phyloP scores from a whole-genome alignment of 2,797 vertebrate species.

The Chromobotia macracanthus region DNA sequence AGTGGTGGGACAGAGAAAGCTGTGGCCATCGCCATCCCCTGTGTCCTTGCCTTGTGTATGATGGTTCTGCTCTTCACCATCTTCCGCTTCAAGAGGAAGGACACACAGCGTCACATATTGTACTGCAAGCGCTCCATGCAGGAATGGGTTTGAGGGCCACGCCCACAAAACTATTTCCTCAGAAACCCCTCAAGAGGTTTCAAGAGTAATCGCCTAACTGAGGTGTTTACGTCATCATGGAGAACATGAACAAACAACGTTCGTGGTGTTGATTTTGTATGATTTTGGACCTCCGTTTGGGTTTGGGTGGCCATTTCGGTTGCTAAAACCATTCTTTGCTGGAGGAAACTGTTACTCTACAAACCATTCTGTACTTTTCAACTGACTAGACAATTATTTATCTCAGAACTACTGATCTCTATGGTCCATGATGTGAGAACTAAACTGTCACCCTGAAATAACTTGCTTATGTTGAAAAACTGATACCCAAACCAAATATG shows the following conservation, averaged over 20 bases:
- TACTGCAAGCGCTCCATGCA: slow-evolving; percentile 99
- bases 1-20: slow-evolving; percentile 95
- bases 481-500: slow-evolving; percentile 90
- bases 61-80: slow-evolving; percentile 98
- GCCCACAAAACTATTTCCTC: neutral
- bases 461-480: slow-evolving; percentile 73
- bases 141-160: slow-evolving; percentile 96
- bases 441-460: slow-evolving; percentile 65
- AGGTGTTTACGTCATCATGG: slow-evolving; percentile 46
- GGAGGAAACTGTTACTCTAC: slow-evolving; percentile 27
- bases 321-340: slow-evolving; percentile 54
- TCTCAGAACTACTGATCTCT: slow-evolving; percentile 42
- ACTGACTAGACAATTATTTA: slow-evolving; percentile 59
- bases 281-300: slow-evolving; percentile 46
- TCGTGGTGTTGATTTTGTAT: slow-evolving; percentile 67
- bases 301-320: slow-evolving; percentile 27
- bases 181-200: slow-evolving; percentile 15
- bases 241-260: slow-evolving; percentile 40
- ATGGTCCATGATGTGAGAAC: slow-evolving; percentile 38
- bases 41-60: slow-evolving; percentile 96
- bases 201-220: slow-evolving; percentile 3
- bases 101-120: slow-evolving; percentile 98
- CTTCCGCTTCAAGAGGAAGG: slow-evolving; percentile 98
- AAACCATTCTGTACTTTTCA: slow-evolving; percentile 21
- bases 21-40: slow-evolving; percentile 97